phyloP scores from a whole-genome alignment of 2,797 vertebrate species.

The Eupleurogrammus muticus region DNA sequence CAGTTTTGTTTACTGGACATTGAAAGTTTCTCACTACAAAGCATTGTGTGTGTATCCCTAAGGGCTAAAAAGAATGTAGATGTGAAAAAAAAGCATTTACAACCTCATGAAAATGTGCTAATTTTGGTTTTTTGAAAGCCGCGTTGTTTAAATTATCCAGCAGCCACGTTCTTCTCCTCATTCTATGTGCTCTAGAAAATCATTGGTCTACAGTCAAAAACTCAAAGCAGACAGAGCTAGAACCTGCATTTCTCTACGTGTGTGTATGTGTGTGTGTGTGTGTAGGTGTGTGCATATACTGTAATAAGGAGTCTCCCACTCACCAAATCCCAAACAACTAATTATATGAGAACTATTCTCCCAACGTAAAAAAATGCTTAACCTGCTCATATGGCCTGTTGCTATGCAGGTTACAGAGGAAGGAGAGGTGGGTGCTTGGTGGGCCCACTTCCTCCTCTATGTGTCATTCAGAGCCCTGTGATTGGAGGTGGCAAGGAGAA shows the following conservation, averaged over 20 bases:
- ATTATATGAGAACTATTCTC: constrained; percentile 15
- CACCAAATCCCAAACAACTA: constrained; percentile 7
- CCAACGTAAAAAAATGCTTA: background rate
- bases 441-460: constrained; percentile 78
- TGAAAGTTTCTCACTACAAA: constrained; percentile 11
- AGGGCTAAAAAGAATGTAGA: constrained; percentile 15
- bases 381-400: constrained; percentile 70
- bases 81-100: constrained; percentile 1
- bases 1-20: constrained; percentile 49
- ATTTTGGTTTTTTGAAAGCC: constrained; percentile 28
- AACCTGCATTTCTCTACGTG: background rate
- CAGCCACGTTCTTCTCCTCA: background rate
- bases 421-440: constrained; percentile 44
- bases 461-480: constrained; percentile 82
- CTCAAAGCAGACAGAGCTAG: background rate
- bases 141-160: constrained; percentile 21
- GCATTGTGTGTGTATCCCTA: constrained; percentile 11
- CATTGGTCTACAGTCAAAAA: background rate
- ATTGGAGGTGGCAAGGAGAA: constrained; percentile 80
- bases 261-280: background rate
- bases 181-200: too few species aligned
- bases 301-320: background rate
- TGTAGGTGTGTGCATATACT: background rate
- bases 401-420: constrained; percentile 69
- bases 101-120: background rate